Evolutionary conservation across 2,888 invertebrate genomes (phyloP).

Genomic region (Dolichopus griseipennis): DNA sequence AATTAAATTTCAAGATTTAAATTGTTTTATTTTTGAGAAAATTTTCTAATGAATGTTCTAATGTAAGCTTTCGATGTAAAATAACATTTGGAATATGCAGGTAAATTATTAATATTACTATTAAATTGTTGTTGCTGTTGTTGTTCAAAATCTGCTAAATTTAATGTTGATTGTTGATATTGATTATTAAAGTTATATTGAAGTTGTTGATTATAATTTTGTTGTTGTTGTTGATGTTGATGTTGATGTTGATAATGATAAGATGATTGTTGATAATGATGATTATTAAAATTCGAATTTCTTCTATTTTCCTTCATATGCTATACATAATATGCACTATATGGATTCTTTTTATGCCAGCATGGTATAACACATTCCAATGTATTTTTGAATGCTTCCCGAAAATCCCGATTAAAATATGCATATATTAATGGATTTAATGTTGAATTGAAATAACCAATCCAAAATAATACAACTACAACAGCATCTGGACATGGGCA

Average conservation of each 20-base stretch:
- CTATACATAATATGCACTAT: slow-evolving; percentile 44
- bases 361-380: slow-evolving; percentile 77
- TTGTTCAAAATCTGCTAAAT: background rate
- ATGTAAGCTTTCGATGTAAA: slow-evolving; percentile 1
- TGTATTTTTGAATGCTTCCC: slow-evolving; percentile 91
- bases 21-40: background rate
- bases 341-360: slow-evolving; percentile 46
- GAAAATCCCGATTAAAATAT: slow-evolving; percentile 92
- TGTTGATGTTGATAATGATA: background rate
- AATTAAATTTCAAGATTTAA: too few species aligned
- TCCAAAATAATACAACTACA: slow-evolving; percentile 91
- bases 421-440: slow-evolving; percentile 93
- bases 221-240: background rate
- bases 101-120: slow-evolving; percentile 1
- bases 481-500: slow-evolving; percentile 79
- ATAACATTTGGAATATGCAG: background rate
- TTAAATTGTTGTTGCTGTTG: background rate
- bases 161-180: background rate
- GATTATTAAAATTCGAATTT: background rate
- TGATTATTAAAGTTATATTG: background rate
- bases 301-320: slow-evolving; percentile 20
- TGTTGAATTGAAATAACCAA: slow-evolving; percentile 94
- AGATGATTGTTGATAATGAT: background rate
- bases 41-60: slow-evolving; percentile 3
- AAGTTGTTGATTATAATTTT: background rate